A percentile compares a stretch with the other conserved stretches of the same genome.
These are phyloP conservation scores for Chalcosyrphus nemorum DNA, from an alignment of 2,888 invertebrate genomes.

Conservation along the genomic window DNA sequence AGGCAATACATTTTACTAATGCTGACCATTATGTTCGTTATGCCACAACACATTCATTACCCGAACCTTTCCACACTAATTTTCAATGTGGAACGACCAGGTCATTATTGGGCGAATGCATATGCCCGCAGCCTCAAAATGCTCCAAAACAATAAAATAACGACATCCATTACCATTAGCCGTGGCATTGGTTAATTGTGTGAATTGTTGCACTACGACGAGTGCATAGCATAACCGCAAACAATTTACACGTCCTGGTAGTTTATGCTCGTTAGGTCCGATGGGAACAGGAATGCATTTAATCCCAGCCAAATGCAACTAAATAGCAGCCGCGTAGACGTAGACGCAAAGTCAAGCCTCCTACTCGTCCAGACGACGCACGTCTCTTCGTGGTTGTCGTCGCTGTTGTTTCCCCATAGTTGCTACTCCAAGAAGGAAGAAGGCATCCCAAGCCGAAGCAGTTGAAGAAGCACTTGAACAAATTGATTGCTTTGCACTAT, in stretches of 20 bases:
- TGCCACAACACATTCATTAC: constrained; percentile 44
- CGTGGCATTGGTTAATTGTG: constrained; percentile 65
- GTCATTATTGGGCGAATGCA: constrained; percentile 30
- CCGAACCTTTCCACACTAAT: constrained; percentile 21
- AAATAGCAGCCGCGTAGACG: constrained; percentile 26
- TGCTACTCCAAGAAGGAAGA: background rate
- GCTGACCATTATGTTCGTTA: constrained; percentile 37
- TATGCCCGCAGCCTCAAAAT: constrained; percentile 41
- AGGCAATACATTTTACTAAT: constrained; percentile 61
- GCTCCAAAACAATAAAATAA: constrained; percentile 66
- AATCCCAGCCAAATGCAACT: too few species aligned
- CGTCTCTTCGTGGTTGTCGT: constrained; percentile 8
- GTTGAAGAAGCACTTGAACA: constrained; percentile 49
- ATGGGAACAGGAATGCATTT: constrained; percentile 57
- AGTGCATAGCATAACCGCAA: constrained; percentile 49
- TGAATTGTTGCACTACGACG: constrained; percentile 67
- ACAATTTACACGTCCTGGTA: constrained; percentile 66
- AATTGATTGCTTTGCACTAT: constrained; percentile 22
- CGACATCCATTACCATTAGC: constrained; percentile 45
- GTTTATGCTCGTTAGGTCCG: constrained; percentile 41
- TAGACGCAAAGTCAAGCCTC: constrained; percentile 43
- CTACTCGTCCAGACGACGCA: constrained; percentile 50
- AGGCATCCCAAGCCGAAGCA: constrained; percentile 1
- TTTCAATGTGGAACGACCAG: constrained; percentile 23
- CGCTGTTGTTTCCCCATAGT: constrained; percentile 29